These are phyloP conservation scores for Microcebus griseorufus DNA, from an alignment of 2,113 vertebrate genomes.

Conservation along the genomic window DNA sequence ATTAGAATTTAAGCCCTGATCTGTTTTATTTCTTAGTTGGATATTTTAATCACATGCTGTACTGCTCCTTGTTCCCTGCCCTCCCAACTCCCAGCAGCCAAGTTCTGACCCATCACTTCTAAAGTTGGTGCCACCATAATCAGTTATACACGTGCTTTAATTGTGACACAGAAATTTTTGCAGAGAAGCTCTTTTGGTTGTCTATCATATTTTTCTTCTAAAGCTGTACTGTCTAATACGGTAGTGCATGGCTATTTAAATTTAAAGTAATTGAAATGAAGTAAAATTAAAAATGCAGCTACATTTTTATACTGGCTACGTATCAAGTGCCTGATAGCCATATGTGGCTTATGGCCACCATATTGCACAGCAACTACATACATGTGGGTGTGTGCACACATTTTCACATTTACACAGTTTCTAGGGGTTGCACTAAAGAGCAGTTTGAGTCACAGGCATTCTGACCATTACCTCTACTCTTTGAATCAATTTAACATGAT, in stretches of 20 bases:
- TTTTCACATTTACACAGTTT: neutral
- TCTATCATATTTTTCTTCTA: neutral
- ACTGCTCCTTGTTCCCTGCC: neutral
- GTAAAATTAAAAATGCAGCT: neutral
- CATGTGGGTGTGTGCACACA: neutral
- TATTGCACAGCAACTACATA: neutral
- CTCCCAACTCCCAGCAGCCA: neutral
- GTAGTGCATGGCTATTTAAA: neutral
- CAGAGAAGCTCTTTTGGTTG: neutral
- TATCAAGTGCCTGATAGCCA: neutral
- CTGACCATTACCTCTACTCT: neutral
- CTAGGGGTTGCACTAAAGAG: neutral
- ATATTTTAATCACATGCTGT: neutral
- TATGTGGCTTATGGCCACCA: neutral
- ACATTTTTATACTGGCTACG: neutral
- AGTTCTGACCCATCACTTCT: neutral
- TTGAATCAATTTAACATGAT: neutral
- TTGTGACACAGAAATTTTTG: neutral
- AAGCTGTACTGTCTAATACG: neutral
- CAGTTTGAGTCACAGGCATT: neutral
- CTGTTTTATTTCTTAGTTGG: neutral
- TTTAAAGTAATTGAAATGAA: neutral
- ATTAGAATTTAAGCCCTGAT: neutral
- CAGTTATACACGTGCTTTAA: neutral
- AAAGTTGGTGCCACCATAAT: neutral